Base-by-base conservation (phyloP, 2,888 invertebrate species). In the Ennomos erosarius region DNA sequence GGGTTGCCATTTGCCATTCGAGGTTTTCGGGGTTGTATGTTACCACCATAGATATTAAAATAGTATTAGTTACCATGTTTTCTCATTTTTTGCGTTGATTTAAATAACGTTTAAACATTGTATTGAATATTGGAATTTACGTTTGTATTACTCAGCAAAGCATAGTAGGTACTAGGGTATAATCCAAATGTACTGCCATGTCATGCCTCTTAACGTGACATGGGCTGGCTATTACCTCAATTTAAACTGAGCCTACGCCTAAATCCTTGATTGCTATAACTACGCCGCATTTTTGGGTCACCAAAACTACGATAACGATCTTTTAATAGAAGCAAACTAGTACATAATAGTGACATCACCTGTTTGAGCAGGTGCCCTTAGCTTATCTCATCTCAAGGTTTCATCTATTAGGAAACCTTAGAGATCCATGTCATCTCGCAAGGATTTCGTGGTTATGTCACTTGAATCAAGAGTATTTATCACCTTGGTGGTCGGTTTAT, bases 281-380 rank as follows among this genome's bases (percentile, higher is more conserved):
- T 49, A 26, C 54, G 40, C 45, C n/a, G 12, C 43, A 43, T 55
- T 59, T 55, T 53, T 26, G 47, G 53, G 65, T 59, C 53, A 53
- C 53, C 53, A 36, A 35, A 60, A 43, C 35, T 42, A 11, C 50
- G 65, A 65, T 65, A 64, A 64, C 44, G 58, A 65, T 68, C 64
- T 54, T 43, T 26, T 55, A 48, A 35, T 62, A 61, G 55, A 56
- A 58, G 53, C 42, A 54, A 50, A 26, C 26, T 26, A 56, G 53
- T 56, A 54, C 37, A 10, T 8, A n/a, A 36, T 48, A 47, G 63
- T 77, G 76, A 76, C 74, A 74, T 81, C 79, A 79, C 51, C 62
- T 79, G 74, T 81, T 81, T 78, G 68, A 34, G 44, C 64, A 64
- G 69, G 59, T 73, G 79, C 79, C 83, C 81, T 83, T 76, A 73